Evolutionary conservation across 1,140 invertebrate genomes (phyloP).

Genomic region (Steinernema feltiae): DNA sequence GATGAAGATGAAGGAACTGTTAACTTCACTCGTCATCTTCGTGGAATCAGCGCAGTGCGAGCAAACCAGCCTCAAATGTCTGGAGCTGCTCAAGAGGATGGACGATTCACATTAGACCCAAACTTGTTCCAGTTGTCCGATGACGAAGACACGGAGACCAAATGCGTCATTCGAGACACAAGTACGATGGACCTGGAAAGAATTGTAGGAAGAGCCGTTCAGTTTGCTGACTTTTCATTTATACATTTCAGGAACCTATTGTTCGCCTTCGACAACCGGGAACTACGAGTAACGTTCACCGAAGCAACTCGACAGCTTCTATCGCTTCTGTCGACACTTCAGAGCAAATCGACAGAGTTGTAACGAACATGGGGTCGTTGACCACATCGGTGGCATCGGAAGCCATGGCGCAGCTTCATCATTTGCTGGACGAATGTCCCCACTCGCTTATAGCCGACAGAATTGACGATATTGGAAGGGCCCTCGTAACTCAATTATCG

Average conservation of each 20-base stretch:
- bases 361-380: slow-evolving; percentile 22
- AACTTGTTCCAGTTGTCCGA: neutral
- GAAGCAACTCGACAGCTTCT: slow-evolving; percentile 26
- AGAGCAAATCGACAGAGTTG: slow-evolving; percentile 29
- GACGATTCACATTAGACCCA: neutral
- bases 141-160: neutral
- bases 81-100: neutral
- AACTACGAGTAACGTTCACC: neutral
- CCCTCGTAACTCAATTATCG: neutral
- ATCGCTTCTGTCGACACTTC: slow-evolving; percentile 35
- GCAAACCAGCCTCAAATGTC: no score
- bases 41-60: neutral
- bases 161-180: neutral
- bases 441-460: neutral
- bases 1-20: slow-evolving; percentile 7
- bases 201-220: neutral
- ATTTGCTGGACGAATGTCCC: slow-evolving; percentile 6
- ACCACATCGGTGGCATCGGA: slow-evolving; percentile 17
- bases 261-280: neutral
- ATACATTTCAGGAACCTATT: slow-evolving; percentile 9
- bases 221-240: neutral
- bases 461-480: slow-evolving; percentile 20
- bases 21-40: neutral
- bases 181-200: neutral
- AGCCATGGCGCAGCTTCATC: slow-evolving; percentile 22